phyloP scores from a whole-genome alignment of 37 sponge, comb jelly and placozoan species.

The Petrosia ficiformis region DNA sequence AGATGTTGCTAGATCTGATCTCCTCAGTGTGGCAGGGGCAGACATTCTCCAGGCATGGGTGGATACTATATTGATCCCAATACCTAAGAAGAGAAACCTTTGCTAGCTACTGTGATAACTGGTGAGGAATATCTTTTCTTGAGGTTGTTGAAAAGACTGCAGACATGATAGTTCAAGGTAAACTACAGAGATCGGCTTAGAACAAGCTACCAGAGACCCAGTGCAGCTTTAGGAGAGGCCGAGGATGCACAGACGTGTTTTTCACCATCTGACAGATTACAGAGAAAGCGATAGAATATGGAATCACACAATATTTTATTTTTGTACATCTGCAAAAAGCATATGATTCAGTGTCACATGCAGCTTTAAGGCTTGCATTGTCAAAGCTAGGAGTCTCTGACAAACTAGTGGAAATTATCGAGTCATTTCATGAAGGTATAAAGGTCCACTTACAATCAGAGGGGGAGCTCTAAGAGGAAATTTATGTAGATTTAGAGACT shows the following conservation, averaged over 20 bases:
- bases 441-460: too few relatives aligned
- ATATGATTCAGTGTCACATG: slow-evolving; percentile 17
- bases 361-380: slow-evolving; percentile 15
- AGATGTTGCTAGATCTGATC: slow-evolving; percentile 11
- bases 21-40: slow-evolving; percentile 3
- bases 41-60: background rate
- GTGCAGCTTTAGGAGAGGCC: slow-evolving; percentile 23
- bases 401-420: too few relatives aligned
- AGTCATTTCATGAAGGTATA: too few relatives aligned
- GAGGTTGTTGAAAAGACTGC: slow-evolving; percentile 8
- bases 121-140: slow-evolving; percentile 10
- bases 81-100: slow-evolving; percentile 24
- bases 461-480: too few relatives aligned
- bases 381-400: background rate
- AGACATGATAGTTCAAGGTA: background rate
- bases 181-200: slow-evolving; percentile 15
- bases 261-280: slow-evolving; percentile 10
- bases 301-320: background rate
- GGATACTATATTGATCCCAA: slow-evolving; percentile 3
- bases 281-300: slow-evolving; percentile 14
- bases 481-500: too few relatives aligned
- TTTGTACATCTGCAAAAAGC: slow-evolving; percentile 32
- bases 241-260: slow-evolving; percentile 35
- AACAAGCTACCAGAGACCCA: too few relatives aligned
- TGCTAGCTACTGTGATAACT: slow-evolving; percentile 26